Evolutionary conservation across 2,113 vertebrate species (phyloP).

Genomic region (Ophthalmolycus amberensis): DNA sequence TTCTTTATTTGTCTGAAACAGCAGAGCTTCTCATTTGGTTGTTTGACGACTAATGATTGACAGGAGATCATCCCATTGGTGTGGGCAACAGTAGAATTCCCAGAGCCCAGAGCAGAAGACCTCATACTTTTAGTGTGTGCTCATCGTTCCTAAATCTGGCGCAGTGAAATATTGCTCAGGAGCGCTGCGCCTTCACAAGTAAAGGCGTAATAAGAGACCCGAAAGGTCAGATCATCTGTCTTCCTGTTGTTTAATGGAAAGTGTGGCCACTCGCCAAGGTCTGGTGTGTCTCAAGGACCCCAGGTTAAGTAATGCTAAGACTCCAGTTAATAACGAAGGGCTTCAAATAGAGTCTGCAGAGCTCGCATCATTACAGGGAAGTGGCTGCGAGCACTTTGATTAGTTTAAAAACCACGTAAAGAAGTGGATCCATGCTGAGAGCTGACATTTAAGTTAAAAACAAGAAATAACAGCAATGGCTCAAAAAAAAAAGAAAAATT

Average conservation of each 20-base stretch:
- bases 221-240: slow-evolving; percentile 80
- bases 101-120: slow-evolving; percentile 17
- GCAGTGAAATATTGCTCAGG: slow-evolving; percentile 59
- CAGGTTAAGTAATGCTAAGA: slow-evolving; percentile 70
- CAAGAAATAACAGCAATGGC: slow-evolving; percentile 5
- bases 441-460: slow-evolving; percentile 55
- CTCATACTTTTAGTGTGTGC: slow-evolving; percentile 29
- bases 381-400: slow-evolving; percentile 56
- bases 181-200: slow-evolving; percentile 44
- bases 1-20: not conserved
- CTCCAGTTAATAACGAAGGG: slow-evolving; percentile 70
- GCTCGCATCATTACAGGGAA: slow-evolving; percentile 43
- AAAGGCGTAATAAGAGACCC: slow-evolving; percentile 67
- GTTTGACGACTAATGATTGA: not conserved
- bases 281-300: slow-evolving; percentile 62
- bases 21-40: not conserved
- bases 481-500: not conserved
- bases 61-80: not conserved
- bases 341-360: slow-evolving; percentile 37
- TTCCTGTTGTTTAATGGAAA: slow-evolving; percentile 77
- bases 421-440: slow-evolving; percentile 44
- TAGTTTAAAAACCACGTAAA: slow-evolving; percentile 35
- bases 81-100: slow-evolving; percentile 14
- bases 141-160: slow-evolving; percentile 34
- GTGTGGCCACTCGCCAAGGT: slow-evolving; percentile 67